Evolutionary conservation across 64 coral and sea anemone species (phyloP), one percentile per base, ranked within the genome.

Genomic region (Stichodactyla mertensii): DNA sequence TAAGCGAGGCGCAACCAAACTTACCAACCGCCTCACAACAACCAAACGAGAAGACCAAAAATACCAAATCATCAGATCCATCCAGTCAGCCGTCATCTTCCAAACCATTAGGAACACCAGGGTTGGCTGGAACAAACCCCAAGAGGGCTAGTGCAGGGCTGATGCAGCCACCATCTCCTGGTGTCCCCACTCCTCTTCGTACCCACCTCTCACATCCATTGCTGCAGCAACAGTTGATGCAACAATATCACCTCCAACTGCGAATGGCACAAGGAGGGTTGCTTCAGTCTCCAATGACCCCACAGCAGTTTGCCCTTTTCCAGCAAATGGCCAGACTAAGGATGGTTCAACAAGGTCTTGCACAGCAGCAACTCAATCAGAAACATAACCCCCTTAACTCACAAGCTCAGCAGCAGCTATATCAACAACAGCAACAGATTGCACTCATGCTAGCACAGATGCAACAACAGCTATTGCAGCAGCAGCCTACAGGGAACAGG

Each of bases 341-440:
- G 55, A 82, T 99, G 18, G 91, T 99, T 51, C 97, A 99, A 51
- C 97, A 99, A 81, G 84, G 93, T 14, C 81, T 99, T 16, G 93
- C 90, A 77, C 89, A 90, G 19, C 94, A 97, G 51, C 88, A 90
- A 6, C 74, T 97, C 80, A 87, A 91, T n/a, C 94, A 97, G 79
- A 90, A 97, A 52, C 94, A 97, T 84, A 55, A 86, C 71, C 69
- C 23, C 8, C 87, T 86, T 7, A 90, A 90, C 64, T 86, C 88
- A 77, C 94, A 92, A 60, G 87, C 92, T 60, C 95, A 91, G 19
- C 91, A 94, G 53, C 97, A 97, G 51, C 81, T 97, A 6, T 97
- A 87, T 87, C 90, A 95, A 19, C 97, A 99, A 57, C 97, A 99
- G 28, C 97, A 99, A 57, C 97, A 99, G 78, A 93, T 99, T 80